Evolutionary conservation across 35 echinoderm and acorn worm species (phyloP).

Genomic region (Eucidaris tribuloides): DNA sequence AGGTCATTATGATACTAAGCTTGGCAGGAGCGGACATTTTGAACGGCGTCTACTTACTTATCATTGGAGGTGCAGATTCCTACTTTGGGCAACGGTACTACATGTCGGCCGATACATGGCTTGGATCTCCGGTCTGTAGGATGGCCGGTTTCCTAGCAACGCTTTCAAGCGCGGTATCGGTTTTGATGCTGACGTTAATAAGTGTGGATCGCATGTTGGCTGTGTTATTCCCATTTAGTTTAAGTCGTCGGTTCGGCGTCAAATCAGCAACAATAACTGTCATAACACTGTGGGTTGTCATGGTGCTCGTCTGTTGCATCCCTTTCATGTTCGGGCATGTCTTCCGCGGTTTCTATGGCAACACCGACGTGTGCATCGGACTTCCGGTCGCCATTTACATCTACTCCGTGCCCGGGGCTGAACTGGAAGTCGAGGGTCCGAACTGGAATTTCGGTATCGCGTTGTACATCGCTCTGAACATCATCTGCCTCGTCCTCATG

Average conservation of each 20-base stretch:
- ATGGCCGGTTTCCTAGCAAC: constrained; percentile 32
- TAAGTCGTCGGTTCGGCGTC: neutral
- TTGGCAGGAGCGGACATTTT: constrained; percentile 33
- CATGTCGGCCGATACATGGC: constrained; percentile 13
- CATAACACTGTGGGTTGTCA: neutral
- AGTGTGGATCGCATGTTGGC: constrained; percentile 18
- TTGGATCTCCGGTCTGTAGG: constrained; percentile 3
- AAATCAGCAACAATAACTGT: neutral
- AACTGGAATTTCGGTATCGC: constrained; percentile 3
- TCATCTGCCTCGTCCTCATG: constrained; percentile 1
- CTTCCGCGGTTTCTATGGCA: constrained; percentile 10
- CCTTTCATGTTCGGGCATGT: neutral
- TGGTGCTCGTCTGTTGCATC: neutral
- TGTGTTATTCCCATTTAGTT: constrained; percentile 39
- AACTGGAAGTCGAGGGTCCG: neutral
- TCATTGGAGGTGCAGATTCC: constrained; percentile 23
- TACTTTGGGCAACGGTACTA: constrained; percentile 21
- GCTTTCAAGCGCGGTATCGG: constrained; percentile 34
- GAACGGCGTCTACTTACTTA: constrained; percentile 46
- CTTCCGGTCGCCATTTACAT: constrained; percentile 6
- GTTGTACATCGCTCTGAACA: neutral
- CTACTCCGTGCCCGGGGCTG: neutral
- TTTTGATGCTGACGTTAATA: constrained; percentile 44
- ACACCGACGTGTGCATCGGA: constrained; percentile 28
- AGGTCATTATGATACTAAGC: constrained; percentile 30